Conservation (phyloP, 2,113 vertebrate species). For the Podiceps cristatus region DNA sequence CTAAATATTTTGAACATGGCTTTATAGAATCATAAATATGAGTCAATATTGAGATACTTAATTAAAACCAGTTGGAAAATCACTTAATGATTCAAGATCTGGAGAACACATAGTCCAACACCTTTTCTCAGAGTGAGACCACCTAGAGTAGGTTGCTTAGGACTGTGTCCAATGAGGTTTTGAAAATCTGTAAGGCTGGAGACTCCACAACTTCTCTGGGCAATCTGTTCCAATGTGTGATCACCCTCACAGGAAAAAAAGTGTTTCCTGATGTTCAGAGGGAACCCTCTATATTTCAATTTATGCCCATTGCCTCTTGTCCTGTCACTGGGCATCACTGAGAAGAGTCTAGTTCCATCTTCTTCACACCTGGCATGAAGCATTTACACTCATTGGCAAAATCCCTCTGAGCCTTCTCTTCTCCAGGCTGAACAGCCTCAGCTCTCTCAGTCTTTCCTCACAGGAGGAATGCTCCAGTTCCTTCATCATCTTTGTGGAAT, state of each 20-base stretch:
- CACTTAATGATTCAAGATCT: not conserved
- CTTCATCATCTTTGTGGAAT: not conserved
- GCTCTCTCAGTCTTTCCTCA: not conserved
- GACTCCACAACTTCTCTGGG: not conserved
- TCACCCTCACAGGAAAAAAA: not conserved
- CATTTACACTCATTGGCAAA: not conserved
- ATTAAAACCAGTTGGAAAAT: not conserved
- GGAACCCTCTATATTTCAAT: not conserved
- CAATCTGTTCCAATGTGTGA: not conserved
- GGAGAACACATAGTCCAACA: not conserved
- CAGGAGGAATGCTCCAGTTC: not conserved
- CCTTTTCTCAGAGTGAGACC: not conserved
- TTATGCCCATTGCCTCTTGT: not conserved
- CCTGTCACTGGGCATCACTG: not conserved
- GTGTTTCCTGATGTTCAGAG: not conserved
- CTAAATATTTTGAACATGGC: not conserved
- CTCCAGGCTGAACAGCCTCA: not conserved
- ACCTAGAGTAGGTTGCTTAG: not conserved
- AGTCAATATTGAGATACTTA: not conserved
- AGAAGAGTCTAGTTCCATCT: not conserved
- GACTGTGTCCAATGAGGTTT: not conserved
- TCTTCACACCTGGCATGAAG: not conserved
- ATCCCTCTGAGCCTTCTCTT: not conserved
- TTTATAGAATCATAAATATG: not conserved
- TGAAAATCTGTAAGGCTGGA: not conserved